Evolutionary conservation across 2,797 vertebrate species (phyloP).

Genomic region (Chelon labrosus): DNA sequence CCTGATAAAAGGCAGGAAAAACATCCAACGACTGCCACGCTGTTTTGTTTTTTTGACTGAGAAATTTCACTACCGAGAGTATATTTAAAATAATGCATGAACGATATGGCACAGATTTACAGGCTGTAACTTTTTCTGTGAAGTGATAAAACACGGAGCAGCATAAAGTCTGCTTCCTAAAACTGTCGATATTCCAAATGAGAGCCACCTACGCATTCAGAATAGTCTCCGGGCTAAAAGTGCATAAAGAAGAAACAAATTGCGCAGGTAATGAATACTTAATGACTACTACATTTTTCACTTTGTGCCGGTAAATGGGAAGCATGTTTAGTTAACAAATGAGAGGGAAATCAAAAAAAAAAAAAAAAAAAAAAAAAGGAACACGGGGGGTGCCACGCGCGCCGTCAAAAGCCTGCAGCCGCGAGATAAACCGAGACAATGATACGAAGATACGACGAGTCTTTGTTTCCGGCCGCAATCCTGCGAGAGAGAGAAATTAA

Average conservation of each 20-base stretch:
- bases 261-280: slow-evolving; percentile 79
- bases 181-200: slow-evolving; percentile 65
- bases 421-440: slow-evolving; percentile 75
- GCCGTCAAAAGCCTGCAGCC: slow-evolving; percentile 77
- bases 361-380: slow-evolving; percentile 31
- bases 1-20: slow-evolving; percentile 36
- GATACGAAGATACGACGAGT: slow-evolving; percentile 68
- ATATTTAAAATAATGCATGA: slow-evolving; percentile 13
- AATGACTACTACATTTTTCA: slow-evolving; percentile 79
- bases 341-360: slow-evolving; percentile 50
- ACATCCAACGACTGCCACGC: slow-evolving; percentile 17
- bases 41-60: slow-evolving; percentile 22
- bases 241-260: slow-evolving; percentile 70
- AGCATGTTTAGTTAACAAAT: slow-evolving; percentile 79
- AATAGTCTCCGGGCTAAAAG: slow-evolving; percentile 66
- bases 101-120: slow-evolving; percentile 29
- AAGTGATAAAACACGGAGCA: slow-evolving; percentile 38
- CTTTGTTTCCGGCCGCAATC: slow-evolving; percentile 60
- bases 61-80: slow-evolving; percentile 5
- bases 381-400: slow-evolving; percentile 58
- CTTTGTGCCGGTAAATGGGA: slow-evolving; percentile 75
- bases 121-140: slow-evolving; percentile 25
- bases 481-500: slow-evolving; percentile 62
- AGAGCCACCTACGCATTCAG: slow-evolving; percentile 39
- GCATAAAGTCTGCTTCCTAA: slow-evolving; percentile 29